Percentiles rank a stretch among this genome's conserved stretches.
phyloP scores from a whole-genome alignment of 1,140 invertebrate genomes.

The Trachelipus rathkii region DNA sequence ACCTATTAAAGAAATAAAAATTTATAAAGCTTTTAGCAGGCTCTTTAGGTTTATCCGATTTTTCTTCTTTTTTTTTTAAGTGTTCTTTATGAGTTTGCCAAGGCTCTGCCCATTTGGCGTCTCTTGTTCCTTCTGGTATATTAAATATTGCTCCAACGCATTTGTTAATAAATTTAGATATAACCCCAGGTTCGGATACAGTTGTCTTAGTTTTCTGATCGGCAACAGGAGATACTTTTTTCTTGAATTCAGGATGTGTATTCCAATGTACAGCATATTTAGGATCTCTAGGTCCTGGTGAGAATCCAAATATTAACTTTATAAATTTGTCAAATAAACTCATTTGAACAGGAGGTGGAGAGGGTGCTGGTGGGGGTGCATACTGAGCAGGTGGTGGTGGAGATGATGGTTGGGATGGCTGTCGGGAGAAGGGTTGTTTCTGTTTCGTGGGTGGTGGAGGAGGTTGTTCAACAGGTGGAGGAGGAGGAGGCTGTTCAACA shows the following conservation, averaged over 20 bases:
- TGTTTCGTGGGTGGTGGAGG: background rate
- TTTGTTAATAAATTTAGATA: background rate
- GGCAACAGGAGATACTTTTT: background rate
- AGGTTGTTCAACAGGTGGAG: background rate
- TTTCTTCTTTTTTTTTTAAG: background rate
- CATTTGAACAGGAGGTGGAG: background rate
- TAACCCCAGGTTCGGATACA: background rate
- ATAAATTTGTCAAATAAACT: conserved; percentile 16
- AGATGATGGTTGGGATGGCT: too few relatives aligned
- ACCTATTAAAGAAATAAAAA: background rate
- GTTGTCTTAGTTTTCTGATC: background rate
- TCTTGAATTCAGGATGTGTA: conserved; percentile 33
- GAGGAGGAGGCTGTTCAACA: conserved; percentile 1
- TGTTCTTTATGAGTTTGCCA: conserved; percentile 28
- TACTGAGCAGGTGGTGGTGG: background rate
- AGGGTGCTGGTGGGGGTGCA: background rate
- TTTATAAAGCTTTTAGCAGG: background rate
- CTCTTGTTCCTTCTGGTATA: background rate
- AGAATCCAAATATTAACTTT: conserved; percentile 27
- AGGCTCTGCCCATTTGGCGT: conserved; percentile 18
- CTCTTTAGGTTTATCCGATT: conserved; percentile 10
- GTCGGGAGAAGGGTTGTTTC: too few relatives aligned
- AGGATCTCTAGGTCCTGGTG: conserved; percentile 21
- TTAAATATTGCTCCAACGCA: background rate
- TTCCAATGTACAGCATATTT: conserved; percentile 35